Evolutionary conservation across 2,113 vertebrate species (phyloP).

Genomic region (Cichladusa arquata): DNA sequence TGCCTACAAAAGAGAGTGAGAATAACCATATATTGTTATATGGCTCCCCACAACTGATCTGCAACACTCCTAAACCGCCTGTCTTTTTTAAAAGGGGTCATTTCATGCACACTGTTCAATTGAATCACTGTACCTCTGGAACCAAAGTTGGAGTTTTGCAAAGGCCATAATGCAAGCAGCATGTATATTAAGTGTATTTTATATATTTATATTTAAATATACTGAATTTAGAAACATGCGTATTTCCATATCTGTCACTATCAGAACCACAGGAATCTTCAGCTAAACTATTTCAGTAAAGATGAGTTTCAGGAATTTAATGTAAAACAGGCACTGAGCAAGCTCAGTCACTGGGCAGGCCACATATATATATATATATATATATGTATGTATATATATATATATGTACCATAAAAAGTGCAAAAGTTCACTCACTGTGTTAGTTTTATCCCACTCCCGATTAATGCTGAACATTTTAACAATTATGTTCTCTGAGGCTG

Average conservation of each 20-base stretch:
- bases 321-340: conserved; percentile 6
- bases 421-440: conserved; percentile 27
- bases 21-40: background rate
- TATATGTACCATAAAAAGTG: conserved; percentile 8
- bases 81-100: background rate
- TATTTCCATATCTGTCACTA: background rate
- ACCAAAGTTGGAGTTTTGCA: background rate
- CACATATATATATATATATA: background rate
- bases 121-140: background rate
- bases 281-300: conserved; percentile 18
- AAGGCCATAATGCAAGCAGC: background rate
- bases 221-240: background rate
- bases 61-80: background rate
- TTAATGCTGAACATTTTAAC: conserved; percentile 37
- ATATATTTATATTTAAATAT: background rate
- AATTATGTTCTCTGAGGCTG: conserved; percentile 5
- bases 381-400: background rate
- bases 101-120: background rate
- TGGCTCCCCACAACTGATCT: background rate
- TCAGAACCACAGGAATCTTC: conserved; percentile 11
- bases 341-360: background rate
- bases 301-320: conserved; percentile 40
- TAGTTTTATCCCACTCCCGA: conserved; percentile 5
- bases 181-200: background rate
- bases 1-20: background rate